Conservation (phyloP, 2,113 vertebrate species). For the Megaleporinus macrocephalus region DNA sequence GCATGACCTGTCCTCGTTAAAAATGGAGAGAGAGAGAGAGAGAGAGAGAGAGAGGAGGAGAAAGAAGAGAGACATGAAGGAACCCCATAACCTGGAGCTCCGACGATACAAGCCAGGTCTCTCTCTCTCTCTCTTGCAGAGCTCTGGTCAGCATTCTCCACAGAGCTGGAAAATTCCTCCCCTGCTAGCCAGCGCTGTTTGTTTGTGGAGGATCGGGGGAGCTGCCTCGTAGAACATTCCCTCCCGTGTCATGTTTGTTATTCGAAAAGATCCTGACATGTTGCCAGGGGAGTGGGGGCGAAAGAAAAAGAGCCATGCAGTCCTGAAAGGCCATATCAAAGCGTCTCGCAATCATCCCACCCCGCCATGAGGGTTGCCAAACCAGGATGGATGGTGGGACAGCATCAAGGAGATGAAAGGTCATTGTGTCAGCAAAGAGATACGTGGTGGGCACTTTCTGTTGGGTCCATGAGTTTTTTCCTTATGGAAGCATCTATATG, state of each 20-base stretch:
- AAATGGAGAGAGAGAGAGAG: not conserved
- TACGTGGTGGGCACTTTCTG: too few species aligned
- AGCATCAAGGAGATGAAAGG: slow-evolving; percentile 6
- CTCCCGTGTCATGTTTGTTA: slow-evolving; percentile 51
- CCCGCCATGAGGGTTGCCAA: not conserved
- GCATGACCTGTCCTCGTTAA: slow-evolving; percentile 45
- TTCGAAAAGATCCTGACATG: slow-evolving; percentile 45
- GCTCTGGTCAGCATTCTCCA: slow-evolving; percentile 46
- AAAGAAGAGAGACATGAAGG: not conserved
- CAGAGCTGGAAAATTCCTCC: slow-evolving; percentile 53
- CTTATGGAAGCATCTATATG: too few species aligned
- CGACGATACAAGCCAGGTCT: not conserved
- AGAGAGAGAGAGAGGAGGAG: not conserved
- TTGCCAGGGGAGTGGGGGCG: not conserved
- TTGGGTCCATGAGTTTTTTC: too few species aligned
- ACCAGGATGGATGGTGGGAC: not conserved
- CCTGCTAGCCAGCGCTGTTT: slow-evolving; percentile 29
- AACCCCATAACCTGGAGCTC: not conserved
- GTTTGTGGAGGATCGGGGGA: slow-evolving; percentile 49
- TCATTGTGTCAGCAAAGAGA: not conserved
- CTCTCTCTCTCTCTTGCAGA: slow-evolving; percentile 4
- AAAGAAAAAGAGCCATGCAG: slow-evolving; percentile 6
- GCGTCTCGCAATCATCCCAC: not conserved
- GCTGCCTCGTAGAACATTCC: slow-evolving; percentile 39
- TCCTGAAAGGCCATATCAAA: not conserved